Evolutionary conservation across 2,797 vertebrate genomes (phyloP), one percentile per base, ranked within the genome.

Genomic region (Macroramphosus scolopax): DNA sequence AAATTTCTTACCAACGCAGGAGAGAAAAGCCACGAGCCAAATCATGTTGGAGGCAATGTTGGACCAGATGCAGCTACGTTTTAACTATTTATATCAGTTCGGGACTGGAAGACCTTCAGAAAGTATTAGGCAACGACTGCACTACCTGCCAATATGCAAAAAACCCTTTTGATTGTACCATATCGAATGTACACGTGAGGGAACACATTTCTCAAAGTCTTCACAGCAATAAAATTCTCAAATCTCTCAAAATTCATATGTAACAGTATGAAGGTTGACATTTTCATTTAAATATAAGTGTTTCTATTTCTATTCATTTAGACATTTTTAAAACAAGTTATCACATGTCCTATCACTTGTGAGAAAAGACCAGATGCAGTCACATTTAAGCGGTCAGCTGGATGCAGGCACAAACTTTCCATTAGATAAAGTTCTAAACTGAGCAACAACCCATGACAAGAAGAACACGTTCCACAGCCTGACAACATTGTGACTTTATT

Each of bases 1-100:
- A 17, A 6, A 37, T 46, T 29, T 33, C 36, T 77, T 71, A 88
- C 85, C 83, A 35, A 80, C 24, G 62, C 75, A 84, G 37, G 67
- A 65, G 29, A 89, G 42, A 11, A 88, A 53, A 68, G 52, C 25
- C 38, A 64, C 49, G 36, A 82, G 24, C 51, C 60, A 43, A 53
- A 84, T 70, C 84, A 86, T 88, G 36, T 58, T 87, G 73, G 16
- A n/a, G n/a, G n/a, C n/a, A n/a, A 46, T 22, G 20, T 22, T 22
- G 20, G 20, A 63, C 3, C 13, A 13, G 4, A 24, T 35, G 16
- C 12, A 37, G 35, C 11, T 28, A 26, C 22, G 3, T 5, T 46
- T 49, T 22, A 12, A 18, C 36, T 61, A 68, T 82, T 82, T 86
- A 87, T 82, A 85, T 25, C 26, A 39, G 22, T 34, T 16, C 18